A percentile compares a stretch with the other conserved stretches of the same genome.
Evolutionary conservation across 2,797 vertebrate genomes (phyloP).

Genomic region (Galaxias olidus): DNA sequence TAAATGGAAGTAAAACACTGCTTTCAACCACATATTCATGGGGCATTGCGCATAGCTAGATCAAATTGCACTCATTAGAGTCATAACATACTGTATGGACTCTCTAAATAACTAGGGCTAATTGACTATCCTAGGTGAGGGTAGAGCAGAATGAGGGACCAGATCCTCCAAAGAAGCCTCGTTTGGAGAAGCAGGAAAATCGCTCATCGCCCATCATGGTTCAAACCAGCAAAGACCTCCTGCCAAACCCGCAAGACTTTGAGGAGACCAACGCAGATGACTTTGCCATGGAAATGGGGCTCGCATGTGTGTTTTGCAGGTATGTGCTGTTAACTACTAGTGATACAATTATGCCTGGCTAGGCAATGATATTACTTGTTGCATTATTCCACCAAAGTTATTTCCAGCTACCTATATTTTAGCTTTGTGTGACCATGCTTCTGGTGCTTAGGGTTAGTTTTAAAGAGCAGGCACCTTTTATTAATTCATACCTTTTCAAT

Average conservation of each 20-base stretch:
- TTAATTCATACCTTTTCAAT: too few species aligned
- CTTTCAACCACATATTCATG: too few species aligned
- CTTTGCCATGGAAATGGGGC: conserved; percentile 99
- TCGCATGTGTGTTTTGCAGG: conserved; percentile 97
- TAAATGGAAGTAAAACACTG: background rate
- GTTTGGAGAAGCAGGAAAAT: conserved; percentile 88
- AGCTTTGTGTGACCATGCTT: too few species aligned
- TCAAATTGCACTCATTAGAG: too few species aligned
- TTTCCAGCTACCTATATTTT: too few species aligned
- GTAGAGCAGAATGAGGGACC: conserved; percentile 79
- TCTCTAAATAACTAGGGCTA: background rate
- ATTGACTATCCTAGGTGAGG: conserved; percentile 75
- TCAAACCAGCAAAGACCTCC: conserved; percentile 88
- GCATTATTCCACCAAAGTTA: too few species aligned
- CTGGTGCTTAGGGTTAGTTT: too few species aligned
- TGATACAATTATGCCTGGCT: background rate
- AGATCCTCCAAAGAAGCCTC: conserved; percentile 90
- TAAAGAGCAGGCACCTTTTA: too few species aligned
- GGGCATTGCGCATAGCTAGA: background rate
- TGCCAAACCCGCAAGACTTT: conserved; percentile 88
- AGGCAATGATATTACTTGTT: too few species aligned
- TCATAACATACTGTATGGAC: too few species aligned
- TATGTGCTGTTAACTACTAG: conserved; percentile 44
- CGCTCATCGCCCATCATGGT: conserved; percentile 89
- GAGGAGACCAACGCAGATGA: conserved; percentile 97